phyloP scores from a whole-genome alignment of 2,797 vertebrate species.

The Enteromius unitaeniatus region DNA sequence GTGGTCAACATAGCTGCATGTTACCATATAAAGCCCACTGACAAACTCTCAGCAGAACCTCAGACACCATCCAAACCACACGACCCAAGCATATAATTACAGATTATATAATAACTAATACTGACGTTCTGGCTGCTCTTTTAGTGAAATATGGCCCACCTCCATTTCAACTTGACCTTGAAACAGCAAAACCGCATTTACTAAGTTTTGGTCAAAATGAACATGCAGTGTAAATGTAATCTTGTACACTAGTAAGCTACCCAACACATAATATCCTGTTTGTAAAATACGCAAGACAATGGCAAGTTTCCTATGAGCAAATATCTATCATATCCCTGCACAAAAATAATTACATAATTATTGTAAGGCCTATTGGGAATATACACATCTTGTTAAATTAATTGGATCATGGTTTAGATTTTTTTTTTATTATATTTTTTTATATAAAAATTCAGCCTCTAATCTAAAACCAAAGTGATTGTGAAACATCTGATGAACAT shows the following conservation, averaged over 20 bases:
- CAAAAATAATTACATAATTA: not conserved
- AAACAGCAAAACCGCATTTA: conserved; percentile 36
- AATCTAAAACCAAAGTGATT: not conserved
- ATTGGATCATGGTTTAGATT: not conserved
- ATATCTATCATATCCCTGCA: not conserved
- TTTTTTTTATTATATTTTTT: too few relatives aligned
- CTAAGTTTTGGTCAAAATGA: conserved; percentile 31
- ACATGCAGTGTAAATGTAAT: conserved; percentile 29
- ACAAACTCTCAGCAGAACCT: conserved; percentile 47
- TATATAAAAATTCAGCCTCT: not conserved
- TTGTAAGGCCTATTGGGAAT: not conserved
- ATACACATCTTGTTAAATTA: conserved; percentile 1
- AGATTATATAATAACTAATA: conserved; percentile 50
- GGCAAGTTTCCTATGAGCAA: not conserved
- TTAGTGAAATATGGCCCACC: conserved; percentile 34
- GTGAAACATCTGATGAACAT: conserved; percentile 30
- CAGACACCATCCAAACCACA: conserved; percentile 46
- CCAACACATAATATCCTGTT: not conserved
- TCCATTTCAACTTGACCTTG: conserved; percentile 45
- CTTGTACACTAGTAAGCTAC: not conserved
- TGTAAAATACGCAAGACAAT: not conserved
- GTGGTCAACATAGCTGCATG: conserved; percentile 61
- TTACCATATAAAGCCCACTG: conserved; percentile 65
- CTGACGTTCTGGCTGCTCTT: conserved; percentile 21
- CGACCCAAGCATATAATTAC: conserved; percentile 55